Evolutionary conservation across 2,113 vertebrate species (phyloP), one percentile per base, ranked within the genome.

Genomic region (Colius striatus): DNA sequence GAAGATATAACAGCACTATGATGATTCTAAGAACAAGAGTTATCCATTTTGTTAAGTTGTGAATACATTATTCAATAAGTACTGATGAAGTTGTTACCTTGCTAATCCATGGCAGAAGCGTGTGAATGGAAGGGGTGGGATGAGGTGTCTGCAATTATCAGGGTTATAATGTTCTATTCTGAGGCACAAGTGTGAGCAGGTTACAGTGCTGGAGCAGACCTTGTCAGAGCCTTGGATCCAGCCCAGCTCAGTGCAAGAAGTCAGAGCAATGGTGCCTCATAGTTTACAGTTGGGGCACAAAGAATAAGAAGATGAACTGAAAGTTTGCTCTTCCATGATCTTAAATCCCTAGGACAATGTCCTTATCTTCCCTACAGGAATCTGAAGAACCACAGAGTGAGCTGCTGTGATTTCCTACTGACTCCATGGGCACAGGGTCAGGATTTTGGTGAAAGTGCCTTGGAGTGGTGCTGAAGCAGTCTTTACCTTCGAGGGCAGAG

Each of bases 41-140:
- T 41, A 41, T 41, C 12, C 38, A 41, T 12, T 12, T 41, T 12
- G 12, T 41, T 41, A 12, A 41, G 38, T 41, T 41, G 38, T 41
- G 38, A 41, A 41, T 41, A 41, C 12, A 41, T 41, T 41, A 41
- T 41, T 41, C 12, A 41, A 41, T 41, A 41, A 41, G 38, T 41
- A 41, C 12, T 41, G 38, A 41, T 41, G 38, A 41, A 41, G 38
- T 41, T 41, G 12, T 10, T 41, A n/a, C 38, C 38, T 41, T 41
- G 38, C 12, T 94, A 89, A 94, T 92, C 84, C 81, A 62, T 4
- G n/a, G 87, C 92, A 94, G 88, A 84, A 94, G 81, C 1, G 4
- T 88, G 92, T 92, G 92, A 96, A 95, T 68, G 53, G 71, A 63
- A 97, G 81, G 65, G 65, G 79, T 55, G 78, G 72, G 84, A 60